Percentiles rank a stretch among this genome's conserved stretches.
Evolutionary conservation across 2,888 invertebrate genomes (phyloP).

Genomic region (Acrobasis suavella): DNA sequence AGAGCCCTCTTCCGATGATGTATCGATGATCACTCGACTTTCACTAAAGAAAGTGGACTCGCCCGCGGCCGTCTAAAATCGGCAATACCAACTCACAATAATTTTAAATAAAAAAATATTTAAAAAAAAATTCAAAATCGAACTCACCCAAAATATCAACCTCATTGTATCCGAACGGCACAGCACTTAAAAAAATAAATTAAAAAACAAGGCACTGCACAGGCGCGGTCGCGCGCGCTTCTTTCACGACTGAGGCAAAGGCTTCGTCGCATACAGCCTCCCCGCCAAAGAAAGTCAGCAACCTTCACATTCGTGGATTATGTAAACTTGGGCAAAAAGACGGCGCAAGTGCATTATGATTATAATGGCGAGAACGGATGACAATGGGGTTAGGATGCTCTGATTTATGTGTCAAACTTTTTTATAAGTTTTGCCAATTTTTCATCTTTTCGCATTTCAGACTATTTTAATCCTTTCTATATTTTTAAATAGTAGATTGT

Average conservation of each 20-base stretch:
- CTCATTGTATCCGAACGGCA: conserved; percentile 74
- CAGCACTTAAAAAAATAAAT: conserved; percentile 62
- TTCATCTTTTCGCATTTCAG: no score
- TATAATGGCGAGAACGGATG: conserved; percentile 38
- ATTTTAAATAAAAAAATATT: conserved; percentile 26
- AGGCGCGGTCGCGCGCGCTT: conserved; percentile 71
- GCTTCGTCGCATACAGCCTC: conserved; percentile 55
- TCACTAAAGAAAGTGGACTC: conserved; percentile 66
- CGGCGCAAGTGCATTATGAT: conserved; percentile 66
- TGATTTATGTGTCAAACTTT: neutral
- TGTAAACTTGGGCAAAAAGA: conserved; percentile 65
- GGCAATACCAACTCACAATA: conserved; percentile 21
- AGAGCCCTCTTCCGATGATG: conserved; percentile 54
- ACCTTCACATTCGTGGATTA: conserved; percentile 76
- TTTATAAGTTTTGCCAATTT: no score
- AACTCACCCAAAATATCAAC: conserved; percentile 75
- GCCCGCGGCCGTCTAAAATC: conserved; percentile 34
- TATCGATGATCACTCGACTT: conserved; percentile 58
- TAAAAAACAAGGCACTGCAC: conserved; percentile 64
- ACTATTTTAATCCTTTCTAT: no score
- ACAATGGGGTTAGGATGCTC: conserved; percentile 27
- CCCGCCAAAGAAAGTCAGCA: conserved; percentile 69
- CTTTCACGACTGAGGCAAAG: conserved; percentile 61
- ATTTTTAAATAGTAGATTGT: no score
- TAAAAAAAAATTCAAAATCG: conserved; percentile 31